Conservation (phyloP, 2,888 invertebrate species). For the Campopleginae sp. region DNA sequence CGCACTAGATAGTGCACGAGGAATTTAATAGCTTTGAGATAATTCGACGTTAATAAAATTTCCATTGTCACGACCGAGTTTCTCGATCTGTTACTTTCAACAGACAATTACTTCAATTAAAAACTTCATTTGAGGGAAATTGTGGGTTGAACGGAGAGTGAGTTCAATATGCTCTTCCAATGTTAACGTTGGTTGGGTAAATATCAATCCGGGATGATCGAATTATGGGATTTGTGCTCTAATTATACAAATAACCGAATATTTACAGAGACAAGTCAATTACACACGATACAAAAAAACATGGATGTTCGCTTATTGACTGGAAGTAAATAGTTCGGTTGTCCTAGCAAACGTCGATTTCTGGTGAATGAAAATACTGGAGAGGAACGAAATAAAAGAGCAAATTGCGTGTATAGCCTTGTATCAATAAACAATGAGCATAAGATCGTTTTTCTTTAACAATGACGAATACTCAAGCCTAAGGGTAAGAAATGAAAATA, state of each 20-base stretch:
- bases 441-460: not conserved
- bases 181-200: not conserved
- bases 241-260: not conserved
- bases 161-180: not conserved
- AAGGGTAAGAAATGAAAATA: constrained; percentile 15
- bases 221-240: not conserved
- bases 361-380: not conserved
- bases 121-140: not conserved
- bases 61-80: not conserved
- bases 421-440: not conserved
- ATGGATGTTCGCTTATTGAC: not conserved
- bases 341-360: not conserved
- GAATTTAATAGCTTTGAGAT: not conserved
- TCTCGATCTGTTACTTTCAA: not conserved
- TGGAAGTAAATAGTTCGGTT: not conserved
- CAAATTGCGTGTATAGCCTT: not conserved
- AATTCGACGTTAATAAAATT: not conserved
- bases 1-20: not conserved
- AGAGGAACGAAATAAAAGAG: not conserved
- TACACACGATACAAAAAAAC: not conserved
- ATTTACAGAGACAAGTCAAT: not conserved
- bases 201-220: not conserved
- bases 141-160: not conserved
- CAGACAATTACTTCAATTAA: not conserved
- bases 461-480: not conserved